phyloP scores from a whole-genome alignment of 1,140 invertebrate species.

The Oryctes rhinoceros region DNA sequence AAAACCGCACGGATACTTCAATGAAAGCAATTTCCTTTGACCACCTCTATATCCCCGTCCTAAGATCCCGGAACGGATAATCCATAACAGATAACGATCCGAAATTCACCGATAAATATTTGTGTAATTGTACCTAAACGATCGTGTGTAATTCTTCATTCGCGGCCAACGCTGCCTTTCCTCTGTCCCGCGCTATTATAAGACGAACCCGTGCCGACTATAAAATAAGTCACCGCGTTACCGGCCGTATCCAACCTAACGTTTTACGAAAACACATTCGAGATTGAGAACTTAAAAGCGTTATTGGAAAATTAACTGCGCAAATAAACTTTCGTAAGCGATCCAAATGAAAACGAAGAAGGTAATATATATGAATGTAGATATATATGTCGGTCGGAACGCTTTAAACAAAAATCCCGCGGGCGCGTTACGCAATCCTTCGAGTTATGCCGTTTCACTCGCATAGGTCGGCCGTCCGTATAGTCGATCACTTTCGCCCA shows the following conservation, averaged over 20 bases:
- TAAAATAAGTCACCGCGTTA: neutral
- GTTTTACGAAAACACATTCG: neutral
- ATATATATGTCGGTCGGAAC: neutral
- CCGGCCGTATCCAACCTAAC: neutral
- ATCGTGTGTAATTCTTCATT: too few relatives aligned
- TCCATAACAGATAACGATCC: too few relatives aligned
- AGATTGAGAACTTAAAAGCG: neutral
- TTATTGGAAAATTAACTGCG: neutral
- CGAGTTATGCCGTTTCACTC: neutral
- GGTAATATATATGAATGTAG: neutral
- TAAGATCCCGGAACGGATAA: too few relatives aligned
- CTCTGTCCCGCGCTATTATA: too few relatives aligned
- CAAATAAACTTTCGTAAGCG: slow-evolving; percentile 5
- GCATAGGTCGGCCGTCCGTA: neutral
- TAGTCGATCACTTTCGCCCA: neutral
- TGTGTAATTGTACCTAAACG: too few relatives aligned
- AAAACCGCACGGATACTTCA: too few relatives aligned
- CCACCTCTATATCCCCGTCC: too few relatives aligned
- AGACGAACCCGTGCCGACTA: neutral
- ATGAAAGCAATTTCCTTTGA: too few relatives aligned
- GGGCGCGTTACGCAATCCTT: neutral
- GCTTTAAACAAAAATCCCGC: slow-evolving; percentile 1
- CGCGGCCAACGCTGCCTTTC: too few relatives aligned
- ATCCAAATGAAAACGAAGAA: slow-evolving; percentile 14
- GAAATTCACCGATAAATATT: too few relatives aligned